Conservation (phyloP, 2,888 invertebrate species). For the Athalia cordata region DNA sequence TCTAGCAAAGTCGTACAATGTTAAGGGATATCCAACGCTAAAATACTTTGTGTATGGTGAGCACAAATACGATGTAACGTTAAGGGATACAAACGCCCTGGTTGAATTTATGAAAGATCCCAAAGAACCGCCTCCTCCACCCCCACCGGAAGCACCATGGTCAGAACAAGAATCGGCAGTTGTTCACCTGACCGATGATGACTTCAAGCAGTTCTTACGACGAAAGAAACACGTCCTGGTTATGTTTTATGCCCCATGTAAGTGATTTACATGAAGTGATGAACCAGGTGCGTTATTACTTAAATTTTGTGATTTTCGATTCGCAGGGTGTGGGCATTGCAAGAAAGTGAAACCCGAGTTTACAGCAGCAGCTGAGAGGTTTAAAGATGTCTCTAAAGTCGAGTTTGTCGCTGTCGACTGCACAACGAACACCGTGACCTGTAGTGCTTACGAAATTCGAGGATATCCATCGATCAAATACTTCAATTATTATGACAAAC, state of each 20-base stretch:
- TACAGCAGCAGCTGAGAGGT: constrained; percentile 82
- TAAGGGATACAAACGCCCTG: constrained; percentile 85
- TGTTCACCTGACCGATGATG: constrained; percentile 83
- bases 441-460: constrained; percentile 82
- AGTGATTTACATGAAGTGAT: constrained; percentile 71
- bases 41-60: constrained; percentile 87
- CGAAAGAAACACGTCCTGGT: constrained; percentile 91
- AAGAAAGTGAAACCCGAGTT: constrained; percentile 91
- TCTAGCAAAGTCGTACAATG: constrained; percentile 81
- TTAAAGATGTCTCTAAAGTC: constrained; percentile 86
- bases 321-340: constrained; percentile 92
- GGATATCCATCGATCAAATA: constrained; percentile 93
- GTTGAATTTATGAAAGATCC: constrained; percentile 90
- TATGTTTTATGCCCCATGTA: constrained; percentile 96
- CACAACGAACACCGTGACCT: constrained; percentile 78
- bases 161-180: constrained; percentile 84
- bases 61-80: constrained; percentile 86
- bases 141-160: constrained; percentile 89
- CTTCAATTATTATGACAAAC: constrained; percentile 87
- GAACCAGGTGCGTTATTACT: constrained; percentile 11
- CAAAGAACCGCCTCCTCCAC: constrained; percentile 86
- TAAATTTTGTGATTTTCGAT: neutral
- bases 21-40: constrained; percentile 87
- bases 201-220: constrained; percentile 84
- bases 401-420: constrained; percentile 91